Evolutionary conservation across 2,888 invertebrate genomes (phyloP), one percentile per base, ranked within the genome.

Genomic region (Pinctada fucata): DNA sequence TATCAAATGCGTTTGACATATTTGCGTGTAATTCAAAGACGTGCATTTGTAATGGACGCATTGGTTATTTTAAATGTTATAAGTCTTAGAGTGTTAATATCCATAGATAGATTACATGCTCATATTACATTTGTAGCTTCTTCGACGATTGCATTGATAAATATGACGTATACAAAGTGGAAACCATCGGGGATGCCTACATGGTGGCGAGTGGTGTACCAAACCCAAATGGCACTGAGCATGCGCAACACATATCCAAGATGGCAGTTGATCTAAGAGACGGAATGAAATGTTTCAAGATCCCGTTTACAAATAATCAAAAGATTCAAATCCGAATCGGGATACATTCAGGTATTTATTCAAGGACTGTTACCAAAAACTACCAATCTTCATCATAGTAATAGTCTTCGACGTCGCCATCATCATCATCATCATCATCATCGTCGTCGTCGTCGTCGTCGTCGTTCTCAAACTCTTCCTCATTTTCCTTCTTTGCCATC

Each of bases 161-260:
- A 58, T 73, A 73, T 47, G 78, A 78, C 50, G 78, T 78, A 2
- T 78, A 73, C 67, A 78, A 78, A 69, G 78, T 78, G 2, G 78
- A 78, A 45, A 78, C 78, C 0, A 77, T 77, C n/a, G 77, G 77
- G 16, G 77, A 77, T 58, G 77, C 77, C 3, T 77, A 77, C 45
- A 78, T 78, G 78, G 78, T 78, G 10, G 73, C 78, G 2, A 78
- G 78, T 69, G 78, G 78, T 16, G 73, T 78, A 48, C 78, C 78
- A 50, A 64, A 13, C n/a, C 50, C 64, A 31, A 78, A 78, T 47
- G 78, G 73, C 49, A 31, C 5, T 58, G 6, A 49, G 2, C 78
- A 78, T 50, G 72, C 63, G 31, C 31, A 51, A 3, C 67, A 78
- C 52, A 78, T 78, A 67, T 66, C 63, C 10, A 68, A 48, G 5